These are phyloP conservation scores for Catamblyrhynchus diadema DNA, from an alignment of 2,797 vertebrate species.

Conservation along the genomic window DNA sequence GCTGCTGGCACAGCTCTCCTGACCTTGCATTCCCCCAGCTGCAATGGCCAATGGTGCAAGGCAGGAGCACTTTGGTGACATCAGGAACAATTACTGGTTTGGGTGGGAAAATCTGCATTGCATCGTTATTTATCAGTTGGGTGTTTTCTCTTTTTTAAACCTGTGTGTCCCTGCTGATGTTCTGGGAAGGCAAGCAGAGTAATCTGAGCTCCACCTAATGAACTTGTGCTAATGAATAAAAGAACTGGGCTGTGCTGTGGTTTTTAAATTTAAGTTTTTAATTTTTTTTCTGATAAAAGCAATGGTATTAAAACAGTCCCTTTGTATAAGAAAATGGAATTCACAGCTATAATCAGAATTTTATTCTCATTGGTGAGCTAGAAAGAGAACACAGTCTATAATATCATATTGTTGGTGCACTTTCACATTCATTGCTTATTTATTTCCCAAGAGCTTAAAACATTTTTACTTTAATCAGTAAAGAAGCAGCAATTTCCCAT, in stretches of 20 bases:
- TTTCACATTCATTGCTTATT: not conserved
- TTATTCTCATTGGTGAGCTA: not conserved
- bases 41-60: not conserved
- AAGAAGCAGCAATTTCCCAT: not conserved
- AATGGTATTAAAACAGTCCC: not conserved
- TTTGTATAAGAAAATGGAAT: not conserved
- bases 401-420: not conserved
- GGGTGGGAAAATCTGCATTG: not conserved
- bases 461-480: not conserved
- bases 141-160: not conserved
- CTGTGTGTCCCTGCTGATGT: not conserved
- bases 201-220: not conserved
- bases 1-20: not conserved
- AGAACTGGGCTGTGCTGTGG: not conserved
- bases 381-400: not conserved
- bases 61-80: not conserved
- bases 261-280: not conserved
- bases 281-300: not conserved
- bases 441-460: constrained; percentile 10
- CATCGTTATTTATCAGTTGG: not conserved
- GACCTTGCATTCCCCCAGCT: not conserved
- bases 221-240: not conserved
- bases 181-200: not conserved
- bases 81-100: not conserved
- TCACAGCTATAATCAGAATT: not conserved